Evolutionary conservation across 1,140 invertebrate species (phyloP), one percentile per base, ranked within the genome.

Genomic region (Drosophila serrata): DNA sequence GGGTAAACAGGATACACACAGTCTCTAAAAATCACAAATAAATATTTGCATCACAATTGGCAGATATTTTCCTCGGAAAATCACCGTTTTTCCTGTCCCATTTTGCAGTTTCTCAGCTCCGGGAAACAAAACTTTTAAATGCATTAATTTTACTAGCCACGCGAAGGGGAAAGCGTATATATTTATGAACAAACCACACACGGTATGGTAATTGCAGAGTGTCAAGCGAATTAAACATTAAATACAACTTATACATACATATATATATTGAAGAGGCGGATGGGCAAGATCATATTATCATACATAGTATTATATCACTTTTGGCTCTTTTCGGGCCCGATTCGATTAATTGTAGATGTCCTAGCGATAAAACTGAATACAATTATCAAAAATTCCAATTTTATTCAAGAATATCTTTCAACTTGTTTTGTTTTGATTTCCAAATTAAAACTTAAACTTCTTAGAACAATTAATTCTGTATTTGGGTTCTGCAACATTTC

Each of bases 181-280:
- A 42, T 61, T 61, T 24, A 60, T 19, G 8, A 61, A 24, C n/a
- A 31, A n/a, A 27, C 22, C 29, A 33, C 29, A 22, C 29, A 22
- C 49, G 49, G 17, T 12, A 33, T 33, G 19, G 13, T 22, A 51
- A 15, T 53, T 22, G 35, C 17, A 19, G 19, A 58, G 27, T 22
- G 53, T 63, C 35, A 33, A 63, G 61, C 35, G 35, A 63, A 60
- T 60, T 29, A 60, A 29, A 24, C 60, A 59, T 62, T 27, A 39
- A 59, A 60, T 60, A 59, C 55, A 40, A 59, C 8, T 15, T 27
- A 55, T 27, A 27, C 5, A 55, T 27, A 27, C 5, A 37, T 29
- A 63, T 24, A 35, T 17, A 63, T n/a, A 56, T 40, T 39, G 59
- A 12, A 22, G 15, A 31, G 33, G 6, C 12, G 24, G 9, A 17